Evolutionary conservation across 2,797 vertebrate species (phyloP).

Genomic region (Eulemur mongoz): DNA sequence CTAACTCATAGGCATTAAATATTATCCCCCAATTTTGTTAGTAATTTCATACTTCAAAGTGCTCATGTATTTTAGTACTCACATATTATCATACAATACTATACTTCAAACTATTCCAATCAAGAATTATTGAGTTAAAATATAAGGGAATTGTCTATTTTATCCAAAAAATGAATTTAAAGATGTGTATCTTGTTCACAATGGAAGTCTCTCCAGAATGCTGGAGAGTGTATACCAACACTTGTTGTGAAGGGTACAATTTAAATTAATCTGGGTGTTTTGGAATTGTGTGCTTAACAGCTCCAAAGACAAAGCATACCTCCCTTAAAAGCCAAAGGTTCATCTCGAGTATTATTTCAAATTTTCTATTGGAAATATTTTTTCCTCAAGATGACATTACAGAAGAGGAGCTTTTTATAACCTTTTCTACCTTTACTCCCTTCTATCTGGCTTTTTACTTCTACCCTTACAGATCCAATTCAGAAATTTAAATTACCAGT

Average conservation of each 20-base stretch:
- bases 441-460: not conserved
- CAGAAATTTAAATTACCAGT: not conserved
- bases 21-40: constrained; percentile 13
- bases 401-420: not conserved
- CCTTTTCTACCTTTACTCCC: not conserved
- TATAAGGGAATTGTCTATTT: not conserved
- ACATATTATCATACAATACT: not conserved
- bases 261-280: not conserved
- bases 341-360: not conserved
- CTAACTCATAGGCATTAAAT: not conserved
- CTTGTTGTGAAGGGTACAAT: not conserved
- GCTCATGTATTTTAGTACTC: not conserved
- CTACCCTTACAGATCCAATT: not conserved
- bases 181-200: not conserved
- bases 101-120: not conserved
- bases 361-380: not conserved
- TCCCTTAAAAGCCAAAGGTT: not conserved
- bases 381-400: not conserved
- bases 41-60: not conserved
- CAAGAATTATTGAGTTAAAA: not conserved
- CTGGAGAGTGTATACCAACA: not conserved
- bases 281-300: not conserved
- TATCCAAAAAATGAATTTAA: not conserved
- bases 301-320: not conserved
- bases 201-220: not conserved